Percentiles rank a stretch among this genome's conserved stretches.
These are phyloP conservation scores for Diadumene lineata DNA, from an alignment of 92 coral and sea anemone species.

Conservation along the genomic window DNA sequence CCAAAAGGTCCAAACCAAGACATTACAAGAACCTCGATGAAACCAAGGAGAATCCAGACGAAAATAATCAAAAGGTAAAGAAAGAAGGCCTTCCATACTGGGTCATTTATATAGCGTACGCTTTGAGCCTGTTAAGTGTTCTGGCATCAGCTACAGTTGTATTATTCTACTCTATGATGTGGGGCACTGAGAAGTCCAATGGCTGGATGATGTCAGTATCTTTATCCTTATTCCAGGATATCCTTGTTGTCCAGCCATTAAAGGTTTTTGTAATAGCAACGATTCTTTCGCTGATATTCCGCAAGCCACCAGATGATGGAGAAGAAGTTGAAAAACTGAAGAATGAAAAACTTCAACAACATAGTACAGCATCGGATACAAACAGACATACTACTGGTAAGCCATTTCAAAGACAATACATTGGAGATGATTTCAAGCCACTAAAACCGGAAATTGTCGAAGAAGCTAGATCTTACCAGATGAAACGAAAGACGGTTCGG, in stretches of 20 bases:
- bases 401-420: background rate
- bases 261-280: constrained; percentile 65
- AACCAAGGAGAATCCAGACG: background rate
- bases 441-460: constrained; percentile 20
- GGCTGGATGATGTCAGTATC: constrained; percentile 69
- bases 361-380: constrained; percentile 4
- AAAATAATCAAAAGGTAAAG: background rate
- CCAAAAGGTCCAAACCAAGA: background rate
- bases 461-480: constrained; percentile 17
- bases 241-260: constrained; percentile 70
- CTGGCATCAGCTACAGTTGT: constrained; percentile 55
- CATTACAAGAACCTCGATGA: background rate
- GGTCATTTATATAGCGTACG: constrained; percentile 61
- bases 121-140: constrained; percentile 50
- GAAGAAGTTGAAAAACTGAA: constrained; percentile 39
- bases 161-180: constrained; percentile 68
- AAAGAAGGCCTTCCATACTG: constrained; percentile 64
- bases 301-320: constrained; percentile 63
- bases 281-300: constrained; percentile 57
- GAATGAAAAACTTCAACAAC: background rate
- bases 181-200: constrained; percentile 82
- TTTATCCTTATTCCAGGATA: constrained; percentile 72
- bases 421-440: background rate
- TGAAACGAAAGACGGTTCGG: constrained; percentile 27
- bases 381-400: background rate